A percentile compares a stretch with the other conserved stretches of the same genome.
These are phyloP conservation scores for Brachionus plicatilis DNA, from an alignment of 1,140 invertebrate species.

Conservation along the genomic window DNA sequence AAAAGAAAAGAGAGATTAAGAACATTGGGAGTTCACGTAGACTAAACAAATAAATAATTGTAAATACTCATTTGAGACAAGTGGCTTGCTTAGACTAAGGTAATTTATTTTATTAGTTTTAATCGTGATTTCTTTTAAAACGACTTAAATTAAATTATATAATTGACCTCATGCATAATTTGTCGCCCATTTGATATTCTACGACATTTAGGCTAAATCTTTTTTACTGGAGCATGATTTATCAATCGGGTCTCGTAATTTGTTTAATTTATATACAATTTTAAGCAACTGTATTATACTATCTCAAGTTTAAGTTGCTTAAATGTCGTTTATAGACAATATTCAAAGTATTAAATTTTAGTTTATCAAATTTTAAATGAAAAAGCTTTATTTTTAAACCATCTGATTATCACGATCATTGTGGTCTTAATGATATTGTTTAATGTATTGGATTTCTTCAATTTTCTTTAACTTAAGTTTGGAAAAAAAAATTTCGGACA, in stretches of 20 bases:
- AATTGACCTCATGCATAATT: neutral
- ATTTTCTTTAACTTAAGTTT: neutral
- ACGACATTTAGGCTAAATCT: neutral
- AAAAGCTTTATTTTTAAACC: neutral
- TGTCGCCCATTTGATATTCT: neutral
- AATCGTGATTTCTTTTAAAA: neutral
- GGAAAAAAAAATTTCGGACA: no score
- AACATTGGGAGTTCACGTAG: neutral
- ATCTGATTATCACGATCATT: neutral
- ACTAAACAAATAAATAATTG: neutral
- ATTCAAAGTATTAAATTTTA: neutral
- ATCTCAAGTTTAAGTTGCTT: neutral
- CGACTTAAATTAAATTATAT: neutral
- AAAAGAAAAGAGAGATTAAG: neutral
- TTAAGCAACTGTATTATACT: neutral
- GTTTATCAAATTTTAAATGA: neutral
- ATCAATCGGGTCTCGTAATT: neutral
- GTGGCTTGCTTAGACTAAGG: neutral
- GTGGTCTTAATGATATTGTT: neutral
- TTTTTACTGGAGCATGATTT: neutral
- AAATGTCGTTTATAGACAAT: neutral
- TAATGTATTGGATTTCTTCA: neutral
- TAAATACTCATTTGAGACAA: neutral
- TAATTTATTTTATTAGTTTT: neutral
- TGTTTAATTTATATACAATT: neutral